Conservation (phyloP, 1,140 invertebrate genomes). For the Diuraphis noxia region DNA sequence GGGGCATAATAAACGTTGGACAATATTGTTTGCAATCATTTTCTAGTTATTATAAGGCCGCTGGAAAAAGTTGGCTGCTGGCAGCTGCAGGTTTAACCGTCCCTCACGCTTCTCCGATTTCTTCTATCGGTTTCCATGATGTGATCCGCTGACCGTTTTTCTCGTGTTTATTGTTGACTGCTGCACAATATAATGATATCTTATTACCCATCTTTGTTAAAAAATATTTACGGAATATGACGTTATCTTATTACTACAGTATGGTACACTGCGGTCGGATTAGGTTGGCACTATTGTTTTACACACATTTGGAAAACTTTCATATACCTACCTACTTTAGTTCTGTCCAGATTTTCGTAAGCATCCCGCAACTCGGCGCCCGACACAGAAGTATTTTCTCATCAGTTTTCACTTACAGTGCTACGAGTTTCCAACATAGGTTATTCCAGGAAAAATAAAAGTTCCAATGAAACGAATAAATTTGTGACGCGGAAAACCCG, state of each 20-base stretch:
- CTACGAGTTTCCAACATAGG: background rate
- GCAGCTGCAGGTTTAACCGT: background rate
- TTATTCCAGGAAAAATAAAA: background rate
- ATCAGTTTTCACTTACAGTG: background rate
- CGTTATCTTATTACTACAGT: background rate
- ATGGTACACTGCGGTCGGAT: no score
- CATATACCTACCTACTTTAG: no score
- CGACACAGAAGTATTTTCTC: background rate
- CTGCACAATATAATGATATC: background rate
- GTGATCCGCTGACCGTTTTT: background rate
- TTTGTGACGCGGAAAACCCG: background rate
- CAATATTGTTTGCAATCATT: background rate
- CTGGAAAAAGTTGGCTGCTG: background rate
- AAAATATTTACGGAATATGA: background rate
- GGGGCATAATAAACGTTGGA: background rate
- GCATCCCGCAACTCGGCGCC: no score
- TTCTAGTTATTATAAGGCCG: background rate
- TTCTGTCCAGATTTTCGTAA: background rate
- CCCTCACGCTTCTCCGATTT: background rate
- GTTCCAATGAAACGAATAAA: background rate
- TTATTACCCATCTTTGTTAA: background rate
- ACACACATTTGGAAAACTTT: background rate
- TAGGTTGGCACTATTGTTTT: background rate
- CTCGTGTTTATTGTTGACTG: background rate
- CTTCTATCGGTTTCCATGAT: background rate